Percentiles rank a stretch among this genome's conserved stretches.
These are phyloP conservation scores for Malaclemys terrapin DNA, from an alignment of 2,113 vertebrate genomes.

Conservation along the genomic window DNA sequence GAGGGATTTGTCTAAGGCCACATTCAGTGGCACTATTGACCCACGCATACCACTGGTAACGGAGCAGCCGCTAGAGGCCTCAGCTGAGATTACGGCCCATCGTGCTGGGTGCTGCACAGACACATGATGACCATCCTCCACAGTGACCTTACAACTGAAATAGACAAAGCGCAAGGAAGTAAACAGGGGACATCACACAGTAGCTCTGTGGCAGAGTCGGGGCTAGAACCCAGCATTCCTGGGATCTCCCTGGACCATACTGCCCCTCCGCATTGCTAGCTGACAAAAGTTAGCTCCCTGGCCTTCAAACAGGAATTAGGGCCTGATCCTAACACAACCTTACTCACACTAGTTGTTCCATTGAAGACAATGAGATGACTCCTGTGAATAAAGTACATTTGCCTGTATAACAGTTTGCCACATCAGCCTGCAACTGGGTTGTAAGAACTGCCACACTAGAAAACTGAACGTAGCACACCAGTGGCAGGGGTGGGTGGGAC, in stretches of 20 bases:
- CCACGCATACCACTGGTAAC: background rate
- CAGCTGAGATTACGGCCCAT: background rate
- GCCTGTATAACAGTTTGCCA: too few relatives aligned
- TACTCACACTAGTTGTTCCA: background rate
- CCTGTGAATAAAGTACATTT: background rate
- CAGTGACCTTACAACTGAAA: background rate
- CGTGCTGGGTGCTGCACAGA: background rate
- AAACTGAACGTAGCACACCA: background rate
- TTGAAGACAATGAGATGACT: too few relatives aligned
- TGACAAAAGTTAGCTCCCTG: background rate
- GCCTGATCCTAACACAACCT: background rate
- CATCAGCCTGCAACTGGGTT: background rate
- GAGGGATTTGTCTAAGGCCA: background rate
- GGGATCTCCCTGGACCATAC: background rate
- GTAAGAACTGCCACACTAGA: background rate
- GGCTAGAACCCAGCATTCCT: background rate
- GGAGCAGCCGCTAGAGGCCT: background rate
- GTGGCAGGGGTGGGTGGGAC: background rate
- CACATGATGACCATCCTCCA: background rate
- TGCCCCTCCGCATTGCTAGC: background rate
- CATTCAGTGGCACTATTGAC: background rate
- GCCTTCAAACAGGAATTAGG: background rate
- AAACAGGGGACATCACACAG: background rate
- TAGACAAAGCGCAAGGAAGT: background rate
- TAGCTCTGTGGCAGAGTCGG: background rate